Base-by-base conservation (phyloP, 2,113 vertebrate species). In the Axis porcinus region DNA sequence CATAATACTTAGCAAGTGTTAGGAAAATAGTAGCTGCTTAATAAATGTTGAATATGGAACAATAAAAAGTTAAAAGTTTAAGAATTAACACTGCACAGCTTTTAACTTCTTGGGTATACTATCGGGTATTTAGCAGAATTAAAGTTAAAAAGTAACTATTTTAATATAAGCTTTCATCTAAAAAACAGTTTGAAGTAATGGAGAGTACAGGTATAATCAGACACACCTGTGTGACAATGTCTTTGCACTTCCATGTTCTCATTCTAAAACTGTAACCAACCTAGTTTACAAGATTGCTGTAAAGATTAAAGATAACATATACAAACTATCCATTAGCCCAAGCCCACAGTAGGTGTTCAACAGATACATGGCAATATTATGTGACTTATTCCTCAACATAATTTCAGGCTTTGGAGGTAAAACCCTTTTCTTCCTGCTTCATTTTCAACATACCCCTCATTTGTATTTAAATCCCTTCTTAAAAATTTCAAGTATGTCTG, bases 351-450 rank as follows among this genome's bases (percentile, higher is more conserved):
- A 94, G 30, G 3, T n/a, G 21, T 6, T 86, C 15, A 50, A 86
- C 40, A 89, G 88, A 92, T 15, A 50, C 28, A 89, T 3, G 74
- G 23, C 74, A 76, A 76, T 62, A 62, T 78, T 67, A 60, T 21
- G 17, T 47, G 8, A 84, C 28, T 90, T 74, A 57, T 23, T 91
- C 52, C 47, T 84, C 43, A 25, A 3, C 4, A n/a, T 52, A 89
- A 97, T 67, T 78, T 94, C 85, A 95, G 76, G 54, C 33, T 86
- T 97, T n/a, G 83, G 19, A 79, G 52, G 94, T 57, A 86, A 95
- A 83, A 54, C 16, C 17, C 86, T 88, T 79, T 36, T 21, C 21
- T 87, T 58, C 7, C 28, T 78, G 33, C 62, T 96, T 98, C 81
- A 93, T 94, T 91, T 95, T 86, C 85, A 88, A 78, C 21, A 87